A percentile compares a stretch with the other conserved stretches of the same genome.
These are phyloP conservation scores for Astropecten irregularis DNA, from an alignment of 53 echinoderm and acorn worm species.

Conservation along the genomic window DNA sequence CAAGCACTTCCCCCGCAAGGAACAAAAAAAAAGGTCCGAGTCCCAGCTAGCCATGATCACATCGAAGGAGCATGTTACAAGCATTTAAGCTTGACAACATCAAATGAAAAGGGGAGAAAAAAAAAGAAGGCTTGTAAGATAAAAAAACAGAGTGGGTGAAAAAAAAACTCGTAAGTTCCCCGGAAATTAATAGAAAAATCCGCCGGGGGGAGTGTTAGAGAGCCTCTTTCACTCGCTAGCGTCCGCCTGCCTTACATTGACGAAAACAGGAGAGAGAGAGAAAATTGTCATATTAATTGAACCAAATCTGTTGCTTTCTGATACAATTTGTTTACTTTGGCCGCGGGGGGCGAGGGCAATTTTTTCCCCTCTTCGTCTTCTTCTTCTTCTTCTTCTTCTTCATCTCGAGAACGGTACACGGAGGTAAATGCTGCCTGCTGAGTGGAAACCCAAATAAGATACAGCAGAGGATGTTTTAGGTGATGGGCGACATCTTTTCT, in stretches of 20 bases:
- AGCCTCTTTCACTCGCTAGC: constrained; percentile 49
- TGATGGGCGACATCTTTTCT: no score
- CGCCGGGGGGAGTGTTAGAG: constrained; percentile 46
- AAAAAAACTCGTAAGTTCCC: constrained; percentile 30
- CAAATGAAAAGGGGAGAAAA: constrained; percentile 3
- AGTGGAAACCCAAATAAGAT: no score
- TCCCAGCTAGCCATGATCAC: neutral
- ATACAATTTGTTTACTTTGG: constrained; percentile 73
- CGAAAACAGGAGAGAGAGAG: constrained; percentile 17
- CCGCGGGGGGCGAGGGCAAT: constrained; percentile 53
- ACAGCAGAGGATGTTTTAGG: no score
- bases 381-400: no score
- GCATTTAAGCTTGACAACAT: neutral
- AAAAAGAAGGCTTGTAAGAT: constrained; percentile 6
- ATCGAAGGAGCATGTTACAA: neutral
- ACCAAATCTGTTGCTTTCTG: constrained; percentile 70
- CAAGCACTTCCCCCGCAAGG: constrained; percentile 21
- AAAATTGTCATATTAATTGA: constrained; percentile 72
- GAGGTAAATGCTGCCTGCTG: no score
- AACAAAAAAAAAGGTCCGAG: constrained; percentile 1
- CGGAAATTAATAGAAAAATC: constrained; percentile 73
- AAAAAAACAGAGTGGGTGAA: constrained; percentile 5
- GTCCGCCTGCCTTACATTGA: constrained; percentile 25
- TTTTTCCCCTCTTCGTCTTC: neutral
- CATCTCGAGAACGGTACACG: no score